Evolutionary conservation across 2,888 invertebrate species (phyloP), one percentile per base, ranked within the genome.

Genomic region (Resseliella maxima): DNA sequence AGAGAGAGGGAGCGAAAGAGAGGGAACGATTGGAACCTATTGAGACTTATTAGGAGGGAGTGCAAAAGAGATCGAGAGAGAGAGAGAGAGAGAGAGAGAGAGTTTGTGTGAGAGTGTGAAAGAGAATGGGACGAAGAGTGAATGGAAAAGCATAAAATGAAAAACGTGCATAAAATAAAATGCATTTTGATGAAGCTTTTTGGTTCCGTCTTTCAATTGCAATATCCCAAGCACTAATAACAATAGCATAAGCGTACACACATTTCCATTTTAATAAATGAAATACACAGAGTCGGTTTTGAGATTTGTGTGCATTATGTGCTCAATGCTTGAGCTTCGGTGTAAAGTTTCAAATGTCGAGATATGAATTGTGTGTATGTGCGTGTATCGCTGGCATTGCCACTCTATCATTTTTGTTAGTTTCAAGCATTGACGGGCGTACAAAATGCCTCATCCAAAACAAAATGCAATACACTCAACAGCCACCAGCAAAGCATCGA

Each of bases 261-360:
- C 31, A 31, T 72, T 72, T 72, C 72, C 72, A 72, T 72, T 27
- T 35, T 72, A 27, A 72, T 72, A 72, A 72, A 72, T 72, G 72
- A 72, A 72, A 72, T 35, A 72, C n/a, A 72, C 72, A 72, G 18
- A 72, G n/a, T n/a, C n/a, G 31, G 72, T 27, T 72, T 31, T 35
- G 31, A 72, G 31, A 31, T 72, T 72, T 72, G 72, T 72, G 31
- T 72, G 72, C 72, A 72, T 72, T 72, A 72, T 72, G 31, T 31
- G 72, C 72, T 72, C 31, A n/a, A 27, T 72, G n/a, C 59, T 59
- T 59, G 24, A 59, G 27, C 59, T n/a, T n/a, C n/a, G n/a, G n/a
- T n/a, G n/a, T n/a, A 15, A 3, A 24, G 72, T 15, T 72, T n/a
- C n/a, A 72, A 72, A 72, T 31, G 72, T 35, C 24, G 59, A 59